A percentile compares a stretch with the other conserved stretches of the same genome.
These are phyloP conservation scores for Tetragnatha montana DNA, from an alignment of 2,888 invertebrate genomes.

Conservation along the genomic window DNA sequence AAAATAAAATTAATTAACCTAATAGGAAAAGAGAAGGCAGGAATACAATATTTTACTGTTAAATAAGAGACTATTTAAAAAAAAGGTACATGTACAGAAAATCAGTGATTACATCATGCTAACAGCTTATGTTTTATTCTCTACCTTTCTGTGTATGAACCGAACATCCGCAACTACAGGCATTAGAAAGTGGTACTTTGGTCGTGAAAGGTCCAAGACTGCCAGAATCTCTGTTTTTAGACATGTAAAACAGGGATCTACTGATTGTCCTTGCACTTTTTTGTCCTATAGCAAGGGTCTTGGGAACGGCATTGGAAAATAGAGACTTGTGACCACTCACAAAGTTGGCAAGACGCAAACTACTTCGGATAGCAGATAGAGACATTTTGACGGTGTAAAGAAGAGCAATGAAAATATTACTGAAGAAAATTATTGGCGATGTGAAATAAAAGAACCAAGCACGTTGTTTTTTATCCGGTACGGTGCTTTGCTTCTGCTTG, in stretches of 20 bases:
- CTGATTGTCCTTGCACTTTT: slow-evolving; percentile 36
- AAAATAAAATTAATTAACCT: too few relatives aligned
- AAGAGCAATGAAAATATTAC: neutral
- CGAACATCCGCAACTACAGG: slow-evolving; percentile 41
- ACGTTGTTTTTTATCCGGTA: slow-evolving; percentile 14
- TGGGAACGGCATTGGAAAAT: slow-evolving; percentile 21
- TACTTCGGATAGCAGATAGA: slow-evolving; percentile 33
- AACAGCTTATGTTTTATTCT: neutral
- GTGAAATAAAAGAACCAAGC: neutral
- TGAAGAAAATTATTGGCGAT: neutral
- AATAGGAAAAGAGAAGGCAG: too few relatives aligned
- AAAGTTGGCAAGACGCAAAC: slow-evolving; percentile 16
- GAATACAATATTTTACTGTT: too few relatives aligned
- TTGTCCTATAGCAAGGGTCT: slow-evolving; percentile 19
- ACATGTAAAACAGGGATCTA: slow-evolving; percentile 45
- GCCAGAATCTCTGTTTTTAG: slow-evolving; percentile 23
- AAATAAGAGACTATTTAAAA: neutral
- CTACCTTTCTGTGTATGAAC: slow-evolving; percentile 61
- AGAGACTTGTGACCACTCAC: slow-evolving; percentile 14
- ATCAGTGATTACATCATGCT: slow-evolving; percentile 36
- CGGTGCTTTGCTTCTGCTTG: too few relatives aligned
- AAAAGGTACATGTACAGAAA: neutral
- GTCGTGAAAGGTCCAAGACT: neutral
- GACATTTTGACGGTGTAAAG: slow-evolving; percentile 33
- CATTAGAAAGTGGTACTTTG: neutral